Base-by-base conservation (phyloP, 2,888 invertebrate genomes). In the Eristalinus sepulchralis region DNA sequence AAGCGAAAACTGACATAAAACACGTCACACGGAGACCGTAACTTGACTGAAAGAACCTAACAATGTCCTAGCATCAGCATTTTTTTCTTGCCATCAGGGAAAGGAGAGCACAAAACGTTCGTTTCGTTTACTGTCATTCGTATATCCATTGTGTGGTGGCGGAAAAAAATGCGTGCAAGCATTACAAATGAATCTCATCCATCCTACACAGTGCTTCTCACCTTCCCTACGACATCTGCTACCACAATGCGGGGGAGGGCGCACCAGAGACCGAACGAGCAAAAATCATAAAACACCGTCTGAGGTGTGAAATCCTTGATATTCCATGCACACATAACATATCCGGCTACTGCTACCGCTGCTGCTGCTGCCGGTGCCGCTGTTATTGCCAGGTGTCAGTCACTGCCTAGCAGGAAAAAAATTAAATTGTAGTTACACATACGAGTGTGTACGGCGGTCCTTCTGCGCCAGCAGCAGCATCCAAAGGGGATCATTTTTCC, bases 371-470 rank as follows among this genome's bases (percentile, higher is more conserved):
- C 27, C 5, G 27, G 2, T 76, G 60, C 70, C 71, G 70, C 78
- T 79, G 86, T 83, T 86, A 86, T 86, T 86, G 78, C 86, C 86
- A 86, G 83, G 78, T 83, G 83, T 83, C 86, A 79, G 78, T 86
- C 83, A 78, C 77, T 63, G 68, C 71, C 60, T 8, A 66, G 22
- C 47, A 67, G 11, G 47, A 36, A 71, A 55, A 60, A 36, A 39
- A 60, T 17, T 60, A 78, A 73, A 66, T 78, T 39, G 68, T 68
- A 70, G 64, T 78, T 86, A 82, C 85, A 82, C 59, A 66, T 66
- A 17, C 47, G 47, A 47, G 47, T 47, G 39, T 47, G 39, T 13
- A n/a, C n/a, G 17, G 47, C 0, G 1, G 39, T 17, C 47, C 63
- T 57, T 24, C 66, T 17, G 31, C 60, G 6, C 79, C 68, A 77